Conservation (phyloP, 2,888 invertebrate species). For the Microctonus aethiopoides region DNA sequence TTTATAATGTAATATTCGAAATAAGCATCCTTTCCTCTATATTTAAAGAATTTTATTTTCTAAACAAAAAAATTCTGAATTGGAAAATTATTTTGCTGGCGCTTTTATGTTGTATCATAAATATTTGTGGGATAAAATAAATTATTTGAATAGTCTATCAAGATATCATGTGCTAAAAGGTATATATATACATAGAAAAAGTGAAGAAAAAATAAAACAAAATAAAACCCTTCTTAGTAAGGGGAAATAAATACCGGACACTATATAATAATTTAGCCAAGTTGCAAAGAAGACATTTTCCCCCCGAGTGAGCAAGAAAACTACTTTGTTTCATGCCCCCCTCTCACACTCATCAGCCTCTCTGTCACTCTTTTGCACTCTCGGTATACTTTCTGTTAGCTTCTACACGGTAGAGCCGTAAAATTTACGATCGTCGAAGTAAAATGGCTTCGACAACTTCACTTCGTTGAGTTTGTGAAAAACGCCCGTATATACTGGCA, state of each 20-base stretch:
- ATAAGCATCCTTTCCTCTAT: too few species aligned
- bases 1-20: too few species aligned
- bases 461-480: constrained; percentile 39
- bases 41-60: not conserved
- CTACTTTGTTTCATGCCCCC: constrained; percentile 15
- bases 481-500: constrained; percentile 42
- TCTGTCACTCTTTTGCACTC: not conserved
- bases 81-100: not conserved
- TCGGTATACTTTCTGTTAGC: not conserved
- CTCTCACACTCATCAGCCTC: not conserved
- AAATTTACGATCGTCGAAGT: constrained; percentile 47
- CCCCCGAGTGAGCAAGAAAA: constrained; percentile 11
- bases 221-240: not conserved
- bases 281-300: constrained; percentile 22
- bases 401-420: constrained; percentile 37
- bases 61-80: not conserved
- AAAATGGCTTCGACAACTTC: constrained; percentile 45
- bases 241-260: constrained; percentile 10
- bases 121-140: not conserved
- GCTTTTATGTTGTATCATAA: not conserved
- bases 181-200: not conserved
- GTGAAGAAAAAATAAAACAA: not conserved
- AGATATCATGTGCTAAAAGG: not conserved
- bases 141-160: not conserved
- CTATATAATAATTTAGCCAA: constrained; percentile 27